A percentile compares a stretch with the other conserved stretches of the same genome.
These are phyloP conservation scores for Gambusia yucatana DNA, from an alignment of 2,797 vertebrate genomes.

Conservation along the genomic window DNA sequence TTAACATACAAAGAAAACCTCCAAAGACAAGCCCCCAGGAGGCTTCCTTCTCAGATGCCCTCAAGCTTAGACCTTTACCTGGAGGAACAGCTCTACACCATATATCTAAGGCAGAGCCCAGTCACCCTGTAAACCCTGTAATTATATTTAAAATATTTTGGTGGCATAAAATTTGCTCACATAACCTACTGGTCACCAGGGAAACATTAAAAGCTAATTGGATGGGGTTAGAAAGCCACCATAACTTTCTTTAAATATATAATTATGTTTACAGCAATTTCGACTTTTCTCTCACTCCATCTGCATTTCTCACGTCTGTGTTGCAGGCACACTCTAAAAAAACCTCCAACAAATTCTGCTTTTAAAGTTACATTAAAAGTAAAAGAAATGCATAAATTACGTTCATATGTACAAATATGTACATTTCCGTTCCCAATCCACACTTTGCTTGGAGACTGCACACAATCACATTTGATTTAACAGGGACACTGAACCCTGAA, in stretches of 20 bases:
- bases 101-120: background rate
- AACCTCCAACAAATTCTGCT: background rate
- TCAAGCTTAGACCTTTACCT: background rate
- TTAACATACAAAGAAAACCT: background rate
- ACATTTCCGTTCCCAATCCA: background rate
- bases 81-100: background rate
- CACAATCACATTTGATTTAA: constrained; percentile 2
- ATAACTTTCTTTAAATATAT: background rate
- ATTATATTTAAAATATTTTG: background rate
- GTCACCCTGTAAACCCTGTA: background rate
- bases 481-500: background rate
- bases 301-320: background rate
- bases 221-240: background rate
- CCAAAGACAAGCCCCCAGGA: background rate
- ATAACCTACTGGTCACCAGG: background rate
- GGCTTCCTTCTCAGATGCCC: background rate
- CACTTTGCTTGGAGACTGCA: background rate
- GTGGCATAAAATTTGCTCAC: background rate
- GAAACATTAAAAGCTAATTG: background rate
- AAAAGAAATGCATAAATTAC: background rate
- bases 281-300: background rate
- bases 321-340: background rate
- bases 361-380: background rate
- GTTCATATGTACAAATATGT: background rate
- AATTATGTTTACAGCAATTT: background rate